These are phyloP conservation scores for Cyphomyrmex costatus DNA, from an alignment of 1,140 invertebrate genomes.

Conservation along the genomic window DNA sequence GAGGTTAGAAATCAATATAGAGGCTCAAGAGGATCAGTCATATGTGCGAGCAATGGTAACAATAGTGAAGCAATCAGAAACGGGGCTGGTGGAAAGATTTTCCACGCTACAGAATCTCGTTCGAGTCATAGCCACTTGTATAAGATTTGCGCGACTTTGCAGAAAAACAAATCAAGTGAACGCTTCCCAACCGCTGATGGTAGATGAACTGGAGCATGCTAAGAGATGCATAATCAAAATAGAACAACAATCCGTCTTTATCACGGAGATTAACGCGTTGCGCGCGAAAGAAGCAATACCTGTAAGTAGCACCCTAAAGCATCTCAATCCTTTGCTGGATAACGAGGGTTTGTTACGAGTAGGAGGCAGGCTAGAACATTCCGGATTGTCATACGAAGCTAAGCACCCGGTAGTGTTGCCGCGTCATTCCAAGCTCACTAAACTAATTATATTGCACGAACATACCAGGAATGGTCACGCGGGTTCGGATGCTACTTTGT, in stretches of 20 bases:
- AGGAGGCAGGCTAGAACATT: background rate
- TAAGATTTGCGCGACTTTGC: background rate
- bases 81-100: background rate
- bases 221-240: background rate
- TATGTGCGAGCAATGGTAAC: background rate
- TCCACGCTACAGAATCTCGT: background rate
- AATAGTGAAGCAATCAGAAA: background rate
- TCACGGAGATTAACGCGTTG: fast-evolving
- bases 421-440: background rate
- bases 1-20: background rate
- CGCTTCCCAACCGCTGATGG: background rate
- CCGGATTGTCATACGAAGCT: background rate
- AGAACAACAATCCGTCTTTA: background rate
- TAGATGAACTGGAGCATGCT: background rate
- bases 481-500: background rate
- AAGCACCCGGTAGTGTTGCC: background rate
- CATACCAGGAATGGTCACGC: background rate
- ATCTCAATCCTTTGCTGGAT: background rate
- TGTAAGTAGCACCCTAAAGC: background rate
- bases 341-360: background rate
- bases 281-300: background rate
- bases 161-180: background rate
- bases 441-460: background rate
- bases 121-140: background rate
- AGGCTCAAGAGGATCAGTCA: background rate